Base-by-base conservation (phyloP, 2,797 vertebrate species). In the Craterocephalus amniculus region DNA sequence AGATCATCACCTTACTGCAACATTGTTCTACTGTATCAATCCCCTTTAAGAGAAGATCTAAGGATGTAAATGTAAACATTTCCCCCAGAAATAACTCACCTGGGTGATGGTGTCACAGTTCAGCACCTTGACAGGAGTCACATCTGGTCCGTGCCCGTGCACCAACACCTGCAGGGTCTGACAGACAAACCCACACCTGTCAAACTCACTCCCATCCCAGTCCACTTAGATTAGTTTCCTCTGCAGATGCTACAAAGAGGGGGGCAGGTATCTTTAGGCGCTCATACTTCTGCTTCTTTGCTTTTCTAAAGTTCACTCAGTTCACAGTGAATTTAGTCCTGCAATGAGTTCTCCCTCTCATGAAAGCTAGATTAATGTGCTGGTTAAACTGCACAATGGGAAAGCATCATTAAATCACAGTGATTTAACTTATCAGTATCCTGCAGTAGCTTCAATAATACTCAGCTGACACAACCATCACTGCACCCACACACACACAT, bases 21-120 rank as follows among this genome's bases (percentile, higher is more conserved):
- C 32, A 34, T 10, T 6, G 35, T 36, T 36, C n/a, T n/a, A n/a
- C n/a, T n/a, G n/a, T n/a, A n/a, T n/a, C n/a, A n/a, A n/a, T n/a
- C n/a, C n/a, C 12, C 36, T 38, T 38, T 6, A 38, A 38, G 13
- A 38, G 36, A 38, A 13, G 2, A 38, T 38, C 3, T 38, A 4
- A 38, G 2, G 13, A 18, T 6, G 14, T 40, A 40, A 40, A 40
- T 40, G 9, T 4, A 40, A 18, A 40, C 6, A 18, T 32, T 32
- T 32, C 7, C 3, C 31, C 31, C 38, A 1, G 18, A 32, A 31
- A 27, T 40, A n/a, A 40, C 84, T 2, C 32, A 90, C 91, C 91
- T 99, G 98, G 32, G 97, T 95, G 93, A 99, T 96, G 63, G 96
- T 97, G 91, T 99, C 98, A 58, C 98, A 99, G 94, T 96, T 98